A percentile compares a stretch with the other conserved stretches of the same genome.
phyloP scores from a whole-genome alignment of 2,797 vertebrate genomes.

The Semotilus atromaculatus region DNA sequence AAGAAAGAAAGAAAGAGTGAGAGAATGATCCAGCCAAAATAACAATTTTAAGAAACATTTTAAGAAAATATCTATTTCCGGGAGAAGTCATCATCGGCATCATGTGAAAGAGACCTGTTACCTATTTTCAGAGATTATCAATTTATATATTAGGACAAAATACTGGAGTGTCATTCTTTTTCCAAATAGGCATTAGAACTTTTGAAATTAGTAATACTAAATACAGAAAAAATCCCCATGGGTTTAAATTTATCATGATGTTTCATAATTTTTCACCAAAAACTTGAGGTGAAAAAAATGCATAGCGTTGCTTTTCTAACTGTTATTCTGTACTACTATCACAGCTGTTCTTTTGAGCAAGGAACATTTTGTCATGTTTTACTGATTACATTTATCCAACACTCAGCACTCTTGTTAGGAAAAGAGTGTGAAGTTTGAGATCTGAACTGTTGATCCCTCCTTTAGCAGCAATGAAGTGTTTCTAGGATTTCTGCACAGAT shows the following conservation, averaged over 20 bases:
- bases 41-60: constrained; percentile 48
- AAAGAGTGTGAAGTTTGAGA: background rate
- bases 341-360: background rate
- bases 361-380: background rate
- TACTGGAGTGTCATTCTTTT: background rate
- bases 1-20: background rate
- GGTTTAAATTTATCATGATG: background rate
- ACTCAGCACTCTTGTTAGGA: background rate
- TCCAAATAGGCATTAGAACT: background rate
- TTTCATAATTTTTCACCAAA: background rate
- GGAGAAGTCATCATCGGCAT: constrained; percentile 41
- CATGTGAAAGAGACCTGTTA: constrained; percentile 1
- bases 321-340: background rate
- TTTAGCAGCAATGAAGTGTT: background rate
- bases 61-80: constrained; percentile 31
- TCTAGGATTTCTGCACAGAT: background rate
- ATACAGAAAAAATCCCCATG: background rate
- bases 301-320: background rate
- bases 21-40: constrained; percentile 41
- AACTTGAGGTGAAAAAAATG: too few species aligned
- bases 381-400: background rate
- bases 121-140: background rate
- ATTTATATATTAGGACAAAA: background rate
- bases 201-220: background rate
- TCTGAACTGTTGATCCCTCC: background rate